phyloP scores from a whole-genome alignment of 2,797 vertebrate species.

The Eutrigla gurnardus region DNA sequence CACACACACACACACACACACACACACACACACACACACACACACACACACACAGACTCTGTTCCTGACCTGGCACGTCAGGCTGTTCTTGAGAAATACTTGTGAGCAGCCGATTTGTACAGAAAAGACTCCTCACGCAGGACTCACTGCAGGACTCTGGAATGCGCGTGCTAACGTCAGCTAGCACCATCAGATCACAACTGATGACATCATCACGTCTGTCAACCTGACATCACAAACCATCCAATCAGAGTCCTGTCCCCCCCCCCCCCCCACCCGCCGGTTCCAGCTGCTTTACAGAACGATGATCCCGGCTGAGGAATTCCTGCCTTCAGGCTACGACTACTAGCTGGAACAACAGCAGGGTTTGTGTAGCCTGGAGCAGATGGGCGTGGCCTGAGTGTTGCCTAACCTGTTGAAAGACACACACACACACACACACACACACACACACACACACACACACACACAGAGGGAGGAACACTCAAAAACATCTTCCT shows the following conservation, averaged over 20 bases:
- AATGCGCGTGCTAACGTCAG: too few species aligned
- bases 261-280: too few species aligned
- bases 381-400: conserved; percentile 51
- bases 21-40: conserved; percentile 1
- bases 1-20: conserved; percentile 9
- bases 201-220: too few species aligned
- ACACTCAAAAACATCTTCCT: background rate
- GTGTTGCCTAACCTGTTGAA: conserved; percentile 67
- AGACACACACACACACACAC: conserved; percentile 7
- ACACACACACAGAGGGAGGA: background rate
- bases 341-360: conserved; percentile 63
- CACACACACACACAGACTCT: background rate
- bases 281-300: conserved; percentile 7
- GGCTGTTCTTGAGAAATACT: conserved; percentile 57
- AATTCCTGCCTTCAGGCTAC: conserved; percentile 60
- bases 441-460: conserved; percentile 16
- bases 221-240: too few species aligned
- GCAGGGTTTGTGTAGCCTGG: conserved; percentile 57
- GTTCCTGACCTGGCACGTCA: conserved; percentile 66
- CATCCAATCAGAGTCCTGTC: too few species aligned
- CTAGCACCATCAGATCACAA: too few species aligned
- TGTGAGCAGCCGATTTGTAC: conserved; percentile 45
- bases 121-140: conserved; percentile 17
- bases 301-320: conserved; percentile 42
- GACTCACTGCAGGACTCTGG: too few species aligned